Base-by-base conservation (phyloP, 2,888 invertebrate species). In the Melipona bicolor region DNA sequence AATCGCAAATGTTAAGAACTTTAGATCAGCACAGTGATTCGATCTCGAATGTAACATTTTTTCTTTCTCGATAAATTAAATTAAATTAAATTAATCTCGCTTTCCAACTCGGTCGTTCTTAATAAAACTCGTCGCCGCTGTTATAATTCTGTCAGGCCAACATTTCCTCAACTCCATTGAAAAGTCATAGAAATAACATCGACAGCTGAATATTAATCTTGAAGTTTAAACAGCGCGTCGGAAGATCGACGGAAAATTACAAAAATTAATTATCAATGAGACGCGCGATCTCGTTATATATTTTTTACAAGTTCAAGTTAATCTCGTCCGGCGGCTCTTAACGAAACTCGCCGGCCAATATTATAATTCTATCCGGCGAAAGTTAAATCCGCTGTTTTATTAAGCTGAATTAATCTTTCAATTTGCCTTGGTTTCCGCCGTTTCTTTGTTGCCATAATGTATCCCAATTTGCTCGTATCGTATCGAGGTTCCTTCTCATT, bases 381-480 rank as follows among this genome's bases (percentile, higher is more conserved):
- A 56, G 27, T 77, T 70, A 59, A 77, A 70, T 3, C 65, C 17
- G 21, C 21, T 17, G 59, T 71, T 72, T 68, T 71, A 72, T 78
- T 61, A 67, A 61, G 52, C n/a, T 15, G 32, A n/a, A 73, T 79
- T 81, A 79, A 81, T 70, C 64, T 65, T 59, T 73, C 73, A 4
- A 36, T 43, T 36, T 27, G 36, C 49, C 70, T 56, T 19, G 52
- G n/a, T 65, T 67, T 21, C 43, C 59, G 32, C 32, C 70, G 50
- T 80, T 74, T 70, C 77, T 64, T 82, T 77, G 75, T 77, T 81
- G 72, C 52, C 65, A 24, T 71, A 77, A 69, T 64, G 69, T 77
- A 73, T 61, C 65, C 43, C 36, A n/a, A 81, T 81, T 70, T 50
- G 17, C 59, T 52, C 24, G 59, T 56, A 62, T 52, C 24, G 59